Percentiles rank a stretch among this genome's conserved stretches.
Evolutionary conservation across 2,797 vertebrate species (phyloP).

Genomic region (Varecia variegata): DNA sequence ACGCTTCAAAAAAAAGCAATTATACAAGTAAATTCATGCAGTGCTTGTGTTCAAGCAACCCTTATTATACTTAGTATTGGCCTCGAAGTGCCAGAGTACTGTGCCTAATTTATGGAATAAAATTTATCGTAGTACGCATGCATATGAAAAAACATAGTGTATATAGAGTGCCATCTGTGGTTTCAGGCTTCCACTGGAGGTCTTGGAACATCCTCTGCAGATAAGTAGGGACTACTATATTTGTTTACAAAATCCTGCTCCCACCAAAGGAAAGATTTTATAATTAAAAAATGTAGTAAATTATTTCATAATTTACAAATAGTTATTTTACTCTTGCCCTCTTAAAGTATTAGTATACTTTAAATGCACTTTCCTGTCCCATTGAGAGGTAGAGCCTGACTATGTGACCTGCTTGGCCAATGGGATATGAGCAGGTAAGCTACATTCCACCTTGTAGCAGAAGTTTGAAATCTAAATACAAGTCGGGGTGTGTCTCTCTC

Average conservation of each 20-base stretch:
- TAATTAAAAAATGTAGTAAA: not conserved
- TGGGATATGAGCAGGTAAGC: not conserved
- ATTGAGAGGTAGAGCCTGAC: not conserved
- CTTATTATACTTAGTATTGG: not conserved
- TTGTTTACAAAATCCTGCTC: not conserved
- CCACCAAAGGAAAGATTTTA: not conserved
- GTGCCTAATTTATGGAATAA: not conserved
- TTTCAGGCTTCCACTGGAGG: not conserved
- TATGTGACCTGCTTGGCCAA: not conserved
- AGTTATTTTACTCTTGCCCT: not conserved
- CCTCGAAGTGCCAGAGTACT: not conserved
- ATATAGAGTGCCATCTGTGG: not conserved
- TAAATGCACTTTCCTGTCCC: not conserved
- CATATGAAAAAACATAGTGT: not conserved
- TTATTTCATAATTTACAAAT: not conserved
- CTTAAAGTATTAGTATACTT: not conserved
- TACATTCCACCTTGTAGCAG: not conserved
- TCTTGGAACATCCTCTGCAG: not conserved
- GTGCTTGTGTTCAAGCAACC: not conserved
- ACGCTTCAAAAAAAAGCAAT: not conserved
- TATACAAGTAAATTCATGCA: not conserved
- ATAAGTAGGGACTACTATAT: not conserved
- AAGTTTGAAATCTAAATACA: not conserved
- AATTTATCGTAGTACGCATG: not conserved
- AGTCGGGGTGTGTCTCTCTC: not conserved